phyloP scores from a whole-genome alignment of 2,888 invertebrate genomes.

The Acrocyrtus sp. region DNA sequence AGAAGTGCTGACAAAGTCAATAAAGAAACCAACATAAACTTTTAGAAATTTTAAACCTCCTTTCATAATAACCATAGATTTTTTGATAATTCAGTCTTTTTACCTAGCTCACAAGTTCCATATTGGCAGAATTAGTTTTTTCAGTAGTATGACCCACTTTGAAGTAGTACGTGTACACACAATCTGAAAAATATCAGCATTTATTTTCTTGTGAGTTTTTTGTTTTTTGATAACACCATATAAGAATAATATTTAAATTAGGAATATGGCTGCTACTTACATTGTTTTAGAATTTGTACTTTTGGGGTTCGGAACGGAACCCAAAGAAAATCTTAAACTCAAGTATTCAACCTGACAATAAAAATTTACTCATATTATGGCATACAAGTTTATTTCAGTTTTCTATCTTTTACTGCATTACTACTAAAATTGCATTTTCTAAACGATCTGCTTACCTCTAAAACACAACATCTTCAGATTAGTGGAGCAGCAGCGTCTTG shows the following conservation, averaged over 20 bases:
- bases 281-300: slow-evolving; percentile 49
- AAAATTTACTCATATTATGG: neutral
- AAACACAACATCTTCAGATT: neutral
- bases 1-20: too few relatives aligned
- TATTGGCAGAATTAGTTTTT: neutral
- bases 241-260: neutral
- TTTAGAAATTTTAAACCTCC: too few relatives aligned
- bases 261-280: slow-evolving; percentile 7
- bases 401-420: neutral
- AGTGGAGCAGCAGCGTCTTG: neutral
- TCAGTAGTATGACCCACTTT: neutral
- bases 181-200: neutral
- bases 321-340: too few relatives aligned
- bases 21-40: too few relatives aligned
- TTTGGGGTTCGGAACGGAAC: too few relatives aligned
- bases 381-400: neutral
- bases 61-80: too few relatives aligned
- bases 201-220: neutral
- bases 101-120: slow-evolving; percentile 39
- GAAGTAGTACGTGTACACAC: neutral
- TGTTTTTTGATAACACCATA: neutral
- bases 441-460: neutral
- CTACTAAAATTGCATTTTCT: neutral
- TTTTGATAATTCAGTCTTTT: neutral
- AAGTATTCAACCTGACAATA: neutral